Conservation (phyloP, 2,113 vertebrate genomes). For the Chamaetylas fuelleborni region DNA sequence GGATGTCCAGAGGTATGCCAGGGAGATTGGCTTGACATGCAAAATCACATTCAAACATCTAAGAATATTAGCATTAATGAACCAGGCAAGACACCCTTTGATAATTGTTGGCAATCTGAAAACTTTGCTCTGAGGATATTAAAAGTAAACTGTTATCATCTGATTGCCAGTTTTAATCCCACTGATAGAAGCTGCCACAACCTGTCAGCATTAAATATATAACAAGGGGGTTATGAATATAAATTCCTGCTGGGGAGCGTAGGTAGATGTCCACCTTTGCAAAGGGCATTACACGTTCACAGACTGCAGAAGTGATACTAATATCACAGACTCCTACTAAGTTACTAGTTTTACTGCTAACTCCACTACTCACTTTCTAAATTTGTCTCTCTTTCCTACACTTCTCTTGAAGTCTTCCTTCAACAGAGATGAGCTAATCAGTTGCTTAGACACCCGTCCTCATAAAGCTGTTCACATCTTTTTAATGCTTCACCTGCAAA, state of each 20-base stretch:
- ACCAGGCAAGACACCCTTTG: conserved; percentile 43
- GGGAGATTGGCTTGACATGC: conserved; percentile 38
- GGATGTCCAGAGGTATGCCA: conserved; percentile 25
- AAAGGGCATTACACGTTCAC: not conserved
- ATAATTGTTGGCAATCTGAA: conserved; percentile 60
- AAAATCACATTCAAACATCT: conserved; percentile 54
- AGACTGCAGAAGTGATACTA: conserved; percentile 63
- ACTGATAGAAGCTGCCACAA: conserved; percentile 42
- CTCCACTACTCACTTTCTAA: conserved; percentile 46
- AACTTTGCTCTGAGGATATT: conserved; percentile 63
- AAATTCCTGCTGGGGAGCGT: conserved; percentile 2
- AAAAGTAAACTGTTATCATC: conserved; percentile 54
- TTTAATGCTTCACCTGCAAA: conserved; percentile 54
- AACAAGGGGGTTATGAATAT: conserved; percentile 11
- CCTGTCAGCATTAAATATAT: conserved; percentile 36
- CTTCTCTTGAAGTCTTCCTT: conserved; percentile 32
- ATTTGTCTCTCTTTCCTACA: conserved; percentile 43
- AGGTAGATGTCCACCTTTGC: conserved; percentile 50
- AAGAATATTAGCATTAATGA: conserved; percentile 47
- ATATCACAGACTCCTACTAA: conserved; percentile 35
- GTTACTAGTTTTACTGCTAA: conserved; percentile 31
- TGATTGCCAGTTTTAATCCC: conserved; percentile 52
- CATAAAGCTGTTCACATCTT: conserved; percentile 52
- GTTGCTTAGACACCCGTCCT: conserved; percentile 67
- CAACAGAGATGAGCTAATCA: conserved; percentile 65